Evolutionary conservation across 2,113 vertebrate species (phyloP).

Genomic region (Hipposideros armiger): DNA sequence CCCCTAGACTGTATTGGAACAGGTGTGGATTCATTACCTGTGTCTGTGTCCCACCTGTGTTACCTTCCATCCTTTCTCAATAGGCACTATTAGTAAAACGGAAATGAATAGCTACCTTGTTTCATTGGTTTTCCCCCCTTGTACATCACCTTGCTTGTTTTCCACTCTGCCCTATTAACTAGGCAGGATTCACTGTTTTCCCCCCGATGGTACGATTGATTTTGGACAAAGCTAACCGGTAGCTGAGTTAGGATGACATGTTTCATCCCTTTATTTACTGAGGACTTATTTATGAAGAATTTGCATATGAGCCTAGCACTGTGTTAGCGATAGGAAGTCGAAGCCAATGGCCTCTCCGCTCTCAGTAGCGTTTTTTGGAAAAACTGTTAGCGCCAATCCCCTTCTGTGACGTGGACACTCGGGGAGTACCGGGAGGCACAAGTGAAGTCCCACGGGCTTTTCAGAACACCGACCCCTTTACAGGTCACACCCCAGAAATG

Average conservation of each 20-base stretch:
- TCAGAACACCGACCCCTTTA: rapidly evolving
- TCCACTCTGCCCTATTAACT: too few species aligned
- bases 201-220: too few species aligned
- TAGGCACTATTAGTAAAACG: not conserved
- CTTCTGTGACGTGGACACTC: not conserved
- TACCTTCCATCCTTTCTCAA: too few species aligned
- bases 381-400: too few species aligned
- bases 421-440: too few species aligned
- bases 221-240: not conserved
- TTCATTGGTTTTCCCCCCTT: not conserved
- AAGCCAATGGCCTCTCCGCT: not conserved
- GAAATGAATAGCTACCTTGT: rapidly evolving
- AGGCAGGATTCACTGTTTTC: not conserved
- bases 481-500: not conserved
- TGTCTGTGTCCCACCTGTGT: rapidly evolving
- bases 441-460: rapidly evolving
- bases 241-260: not conserved
- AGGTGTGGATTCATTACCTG: not conserved
- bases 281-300: not conserved
- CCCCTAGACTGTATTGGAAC: too few species aligned
- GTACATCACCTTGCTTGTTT: not conserved
- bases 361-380: too few species aligned
- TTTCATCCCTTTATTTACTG: not conserved
- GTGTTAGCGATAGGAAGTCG: not conserved
- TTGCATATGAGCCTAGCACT: not conserved